A percentile compares a stretch with the other conserved stretches of the same genome.
These are phyloP conservation scores for Circaetus cinerascens DNA, from an alignment of 2,113 vertebrate genomes.

Conservation along the genomic window DNA sequence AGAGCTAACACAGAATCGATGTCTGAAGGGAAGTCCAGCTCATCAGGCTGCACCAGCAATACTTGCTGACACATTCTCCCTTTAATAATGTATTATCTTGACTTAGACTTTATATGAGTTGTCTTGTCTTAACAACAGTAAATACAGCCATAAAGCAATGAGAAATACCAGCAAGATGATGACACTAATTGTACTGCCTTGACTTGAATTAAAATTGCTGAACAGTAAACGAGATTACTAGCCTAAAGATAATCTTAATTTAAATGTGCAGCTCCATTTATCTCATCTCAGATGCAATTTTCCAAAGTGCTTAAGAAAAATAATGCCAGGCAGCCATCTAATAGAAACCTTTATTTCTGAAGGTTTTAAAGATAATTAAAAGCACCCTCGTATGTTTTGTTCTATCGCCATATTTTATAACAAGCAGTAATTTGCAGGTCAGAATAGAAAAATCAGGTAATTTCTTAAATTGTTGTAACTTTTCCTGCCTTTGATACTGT, in stretches of 20 bases:
- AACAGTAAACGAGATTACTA: conserved; percentile 74
- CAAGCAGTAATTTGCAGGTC: conserved; percentile 20
- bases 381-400: not conserved
- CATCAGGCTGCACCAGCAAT: conserved; percentile 62
- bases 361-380: conserved; percentile 60
- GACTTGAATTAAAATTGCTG: conserved; percentile 77
- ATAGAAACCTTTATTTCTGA: conserved; percentile 42
- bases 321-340: not conserved
- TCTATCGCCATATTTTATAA: not conserved
- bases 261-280: conserved; percentile 66
- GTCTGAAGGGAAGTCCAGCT: conserved; percentile 37
- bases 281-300: conserved; percentile 68
- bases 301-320: conserved; percentile 56
- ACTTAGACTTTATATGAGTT: conserved; percentile 72
- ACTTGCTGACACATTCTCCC: conserved; percentile 57
- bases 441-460: not conserved
- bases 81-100: conserved; percentile 81
- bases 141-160: conserved; percentile 75
- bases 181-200: conserved; percentile 76
- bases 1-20: not conserved
- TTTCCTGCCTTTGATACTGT: not conserved
- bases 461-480: not conserved
- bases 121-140: conserved; percentile 79
- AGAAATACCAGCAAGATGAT: conserved; percentile 71
- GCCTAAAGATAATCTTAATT: conserved; percentile 73